These are phyloP conservation scores for Cryptoblepharus egeriae DNA, from an alignment of 2,797 vertebrate species.

Conservation along the genomic window DNA sequence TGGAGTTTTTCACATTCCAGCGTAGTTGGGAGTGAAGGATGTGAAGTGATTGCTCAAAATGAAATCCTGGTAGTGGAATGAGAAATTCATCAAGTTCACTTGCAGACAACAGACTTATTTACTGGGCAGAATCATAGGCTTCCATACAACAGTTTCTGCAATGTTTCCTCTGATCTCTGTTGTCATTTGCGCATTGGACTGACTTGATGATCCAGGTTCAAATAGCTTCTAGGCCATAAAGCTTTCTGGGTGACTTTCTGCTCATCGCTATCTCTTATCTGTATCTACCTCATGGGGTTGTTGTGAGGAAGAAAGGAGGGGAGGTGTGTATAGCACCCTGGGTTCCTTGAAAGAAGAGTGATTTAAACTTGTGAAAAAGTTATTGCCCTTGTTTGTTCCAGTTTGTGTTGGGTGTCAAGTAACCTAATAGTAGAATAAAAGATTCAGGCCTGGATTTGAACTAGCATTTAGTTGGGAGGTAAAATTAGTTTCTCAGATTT, in stretches of 20 bases:
- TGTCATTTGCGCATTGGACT: no score
- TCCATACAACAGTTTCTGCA: neutral
- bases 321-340: no score
- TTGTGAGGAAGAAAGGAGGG: no score
- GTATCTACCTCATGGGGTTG: no score
- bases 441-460: neutral
- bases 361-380: no score
- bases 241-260: no score
- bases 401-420: neutral
- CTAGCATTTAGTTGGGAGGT: neutral
- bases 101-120: neutral
- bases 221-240: no score
- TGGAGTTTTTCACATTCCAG: conserved; percentile 13
- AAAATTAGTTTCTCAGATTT: neutral
- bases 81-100: neutral
- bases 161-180: neutral
- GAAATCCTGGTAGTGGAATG: neutral
- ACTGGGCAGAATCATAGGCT: neutral
- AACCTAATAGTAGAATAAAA: neutral
- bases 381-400: neutral
- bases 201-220: no score
- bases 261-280: no score
- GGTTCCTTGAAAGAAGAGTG: no score
- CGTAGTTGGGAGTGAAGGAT: neutral
- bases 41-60: neutral